Conservation (phyloP, 2,113 vertebrate genomes). For the Engystomops pustulosus region DNA sequence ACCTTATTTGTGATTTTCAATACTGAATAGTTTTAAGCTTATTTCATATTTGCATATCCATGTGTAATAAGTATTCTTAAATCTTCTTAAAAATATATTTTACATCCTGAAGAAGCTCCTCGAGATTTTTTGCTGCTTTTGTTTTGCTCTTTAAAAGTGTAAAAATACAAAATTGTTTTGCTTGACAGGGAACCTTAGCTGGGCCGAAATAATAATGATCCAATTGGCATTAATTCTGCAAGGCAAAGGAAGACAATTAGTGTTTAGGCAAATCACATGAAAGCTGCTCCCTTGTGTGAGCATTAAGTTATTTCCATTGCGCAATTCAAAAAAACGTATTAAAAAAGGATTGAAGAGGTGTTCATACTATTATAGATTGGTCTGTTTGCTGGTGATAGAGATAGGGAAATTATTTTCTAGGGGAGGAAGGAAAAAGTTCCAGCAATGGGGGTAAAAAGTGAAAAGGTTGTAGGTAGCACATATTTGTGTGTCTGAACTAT, state of each 20-base stretch:
- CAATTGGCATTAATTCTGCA: constrained; percentile 31
- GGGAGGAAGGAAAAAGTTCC: too few species aligned
- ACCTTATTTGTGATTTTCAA: background rate
- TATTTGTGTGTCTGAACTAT: too few species aligned
- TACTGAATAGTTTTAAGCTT: too few species aligned
- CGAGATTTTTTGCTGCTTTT: background rate
- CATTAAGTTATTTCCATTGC: background rate
- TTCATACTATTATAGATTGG: too few species aligned
- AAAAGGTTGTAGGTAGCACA: too few species aligned
- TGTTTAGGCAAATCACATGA: background rate
- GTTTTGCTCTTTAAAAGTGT: background rate
- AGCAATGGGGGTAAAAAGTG: too few species aligned
- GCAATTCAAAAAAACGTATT: too few species aligned
- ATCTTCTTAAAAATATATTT: background rate
- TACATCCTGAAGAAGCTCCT: background rate
- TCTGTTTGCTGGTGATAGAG: too few species aligned
- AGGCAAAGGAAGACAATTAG: constrained; percentile 9
- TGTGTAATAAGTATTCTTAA: background rate
- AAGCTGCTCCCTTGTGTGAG: background rate
- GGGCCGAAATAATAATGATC: constrained; percentile 21
- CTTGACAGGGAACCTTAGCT: background rate
- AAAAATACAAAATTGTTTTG: background rate
- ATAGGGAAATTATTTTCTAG: too few species aligned
- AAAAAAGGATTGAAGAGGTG: too few species aligned
- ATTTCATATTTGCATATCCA: background rate